Conservation (phyloP, 2,888 invertebrate species). For the Opisthograptis luteolata region DNA sequence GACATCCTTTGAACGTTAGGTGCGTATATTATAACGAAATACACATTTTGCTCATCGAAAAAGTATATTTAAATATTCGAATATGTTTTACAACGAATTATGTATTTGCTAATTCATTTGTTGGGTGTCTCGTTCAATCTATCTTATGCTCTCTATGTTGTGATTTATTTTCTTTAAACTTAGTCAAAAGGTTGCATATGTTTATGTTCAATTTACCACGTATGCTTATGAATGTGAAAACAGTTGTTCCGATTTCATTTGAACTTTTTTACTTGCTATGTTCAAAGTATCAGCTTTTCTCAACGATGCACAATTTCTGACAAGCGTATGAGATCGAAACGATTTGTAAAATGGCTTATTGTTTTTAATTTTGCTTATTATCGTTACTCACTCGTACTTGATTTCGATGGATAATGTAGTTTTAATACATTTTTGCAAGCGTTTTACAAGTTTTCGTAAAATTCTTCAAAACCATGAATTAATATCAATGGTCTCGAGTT, state of each 20-base stretch:
- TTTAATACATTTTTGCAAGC: not conserved
- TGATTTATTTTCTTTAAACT: slow-evolving; percentile 44
- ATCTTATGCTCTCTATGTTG: slow-evolving; percentile 55
- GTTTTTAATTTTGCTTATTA: not conserved
- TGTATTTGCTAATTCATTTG: slow-evolving; percentile 16
- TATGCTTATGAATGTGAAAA: slow-evolving; percentile 2
- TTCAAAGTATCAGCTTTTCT: too few relatives aligned
- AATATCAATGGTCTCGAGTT: too few relatives aligned
- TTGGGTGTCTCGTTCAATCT: slow-evolving; percentile 4
- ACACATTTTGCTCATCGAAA: not conserved
- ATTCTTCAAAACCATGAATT: too few relatives aligned
- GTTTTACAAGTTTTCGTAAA: too few relatives aligned
- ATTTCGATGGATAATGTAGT: slow-evolving; percentile 34
- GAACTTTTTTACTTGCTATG: not conserved
- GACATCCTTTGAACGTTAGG: too few relatives aligned
- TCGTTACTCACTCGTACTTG: not conserved
- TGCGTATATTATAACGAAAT: too few relatives aligned
- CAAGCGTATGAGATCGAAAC: not conserved
- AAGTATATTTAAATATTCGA: not conserved
- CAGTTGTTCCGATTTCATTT: not conserved
- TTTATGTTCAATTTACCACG: not conserved
- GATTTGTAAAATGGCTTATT: too few relatives aligned
- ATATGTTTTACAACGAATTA: slow-evolving; percentile 42
- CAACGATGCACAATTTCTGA: too few relatives aligned
- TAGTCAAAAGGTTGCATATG: slow-evolving; percentile 2